These are phyloP conservation scores for Bradypodion pumilum DNA, from an alignment of 2,797 vertebrate species.

Conservation along the genomic window DNA sequence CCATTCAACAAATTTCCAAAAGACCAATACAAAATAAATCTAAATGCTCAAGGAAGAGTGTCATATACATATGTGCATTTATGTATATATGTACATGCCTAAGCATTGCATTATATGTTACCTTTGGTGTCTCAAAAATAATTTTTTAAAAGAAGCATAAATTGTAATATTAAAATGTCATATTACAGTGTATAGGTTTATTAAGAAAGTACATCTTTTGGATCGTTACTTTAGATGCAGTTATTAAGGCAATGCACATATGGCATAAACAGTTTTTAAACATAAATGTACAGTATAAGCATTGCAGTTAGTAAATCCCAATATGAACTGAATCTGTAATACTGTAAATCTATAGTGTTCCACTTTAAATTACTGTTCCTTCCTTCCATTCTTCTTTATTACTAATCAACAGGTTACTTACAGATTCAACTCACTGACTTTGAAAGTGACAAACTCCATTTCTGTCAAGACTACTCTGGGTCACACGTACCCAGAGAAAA, in stretches of 20 bases:
- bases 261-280: not conserved
- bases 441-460: conserved; percentile 30
- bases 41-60: too few relatives aligned
- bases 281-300: not conserved
- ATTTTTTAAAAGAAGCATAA: too few relatives aligned
- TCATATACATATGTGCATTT: too few relatives aligned
- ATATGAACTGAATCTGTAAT: conserved; percentile 1
- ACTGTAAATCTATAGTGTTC: not conserved
- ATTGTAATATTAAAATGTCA: not conserved
- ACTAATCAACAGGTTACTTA: conserved; percentile 31
- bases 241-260: not conserved
- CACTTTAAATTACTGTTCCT: not conserved
- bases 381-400: conserved; percentile 21
- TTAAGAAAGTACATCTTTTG: not conserved
- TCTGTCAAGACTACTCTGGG: conserved; percentile 47
- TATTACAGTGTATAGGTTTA: not conserved
- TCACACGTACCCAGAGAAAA: conserved; percentile 38
- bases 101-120: too few relatives aligned
- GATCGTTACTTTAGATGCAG: not conserved
- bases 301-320: not conserved
- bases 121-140: too few relatives aligned
- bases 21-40: too few relatives aligned
- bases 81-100: too few relatives aligned
- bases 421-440: conserved; percentile 40
- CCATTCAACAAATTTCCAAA: too few relatives aligned